Percentiles rank a stretch among this genome's conserved stretches.
These are phyloP conservation scores for Slavum lentiscoides DNA, from an alignment of 2,888 invertebrate genomes.

Conservation along the genomic window DNA sequence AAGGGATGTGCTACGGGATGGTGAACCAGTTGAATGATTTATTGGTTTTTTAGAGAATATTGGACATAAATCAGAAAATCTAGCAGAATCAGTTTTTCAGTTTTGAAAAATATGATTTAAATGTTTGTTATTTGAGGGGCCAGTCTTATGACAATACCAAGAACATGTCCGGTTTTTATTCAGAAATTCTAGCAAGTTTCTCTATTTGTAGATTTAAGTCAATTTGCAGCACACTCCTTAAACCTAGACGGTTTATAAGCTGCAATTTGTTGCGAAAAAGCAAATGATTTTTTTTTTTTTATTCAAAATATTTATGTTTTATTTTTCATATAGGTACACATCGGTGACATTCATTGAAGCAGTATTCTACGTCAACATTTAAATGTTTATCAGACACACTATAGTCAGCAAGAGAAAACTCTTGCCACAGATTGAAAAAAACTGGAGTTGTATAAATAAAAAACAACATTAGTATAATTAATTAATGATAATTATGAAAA, in stretches of 20 bases:
- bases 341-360: too few species aligned
- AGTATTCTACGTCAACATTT: too few species aligned
- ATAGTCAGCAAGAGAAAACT: too few species aligned
- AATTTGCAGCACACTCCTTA: neutral
- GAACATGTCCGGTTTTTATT: constrained; percentile 29
- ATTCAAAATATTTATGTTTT: too few species aligned
- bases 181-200: constrained; percentile 26
- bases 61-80: constrained; percentile 31
- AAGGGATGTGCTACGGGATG: neutral
- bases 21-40: constrained; percentile 13
- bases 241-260: too few species aligned
- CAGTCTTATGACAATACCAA: constrained; percentile 29
- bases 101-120: constrained; percentile 27
- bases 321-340: neutral
- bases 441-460: too few species aligned
- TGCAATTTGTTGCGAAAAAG: too few species aligned
- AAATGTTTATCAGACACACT: too few species aligned
- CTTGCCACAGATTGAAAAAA: too few species aligned
- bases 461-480: too few species aligned
- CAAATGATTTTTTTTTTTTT: too few species aligned
- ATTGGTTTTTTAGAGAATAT: constrained; percentile 25
- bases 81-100: constrained; percentile 15
- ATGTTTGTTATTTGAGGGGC: constrained; percentile 21
- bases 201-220: constrained; percentile 22
- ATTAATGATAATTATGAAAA: too few species aligned